These are phyloP conservation scores for Chloroceryle inda DNA, from an alignment of 2,797 vertebrate species.

Conservation along the genomic window DNA sequence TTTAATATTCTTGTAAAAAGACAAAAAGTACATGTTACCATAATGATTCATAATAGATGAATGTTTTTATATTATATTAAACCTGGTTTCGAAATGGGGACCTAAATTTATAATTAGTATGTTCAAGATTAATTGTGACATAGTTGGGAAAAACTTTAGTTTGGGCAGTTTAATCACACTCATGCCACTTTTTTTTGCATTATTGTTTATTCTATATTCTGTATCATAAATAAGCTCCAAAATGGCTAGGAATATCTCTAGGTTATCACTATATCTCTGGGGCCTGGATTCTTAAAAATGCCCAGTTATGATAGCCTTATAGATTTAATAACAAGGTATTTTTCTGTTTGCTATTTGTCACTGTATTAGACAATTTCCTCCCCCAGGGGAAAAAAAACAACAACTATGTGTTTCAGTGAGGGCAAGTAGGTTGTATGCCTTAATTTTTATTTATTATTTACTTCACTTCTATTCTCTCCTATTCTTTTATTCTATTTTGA, in stretches of 20 bases:
- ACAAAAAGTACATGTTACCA: background rate
- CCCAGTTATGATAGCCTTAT: background rate
- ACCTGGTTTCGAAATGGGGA: background rate
- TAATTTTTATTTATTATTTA: background rate
- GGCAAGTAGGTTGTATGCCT: background rate
- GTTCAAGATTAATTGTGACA: background rate
- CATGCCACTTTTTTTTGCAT: background rate
- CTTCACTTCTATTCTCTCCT: background rate
- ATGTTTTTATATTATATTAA: background rate
- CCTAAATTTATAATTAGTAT: background rate
- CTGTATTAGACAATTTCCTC: background rate
- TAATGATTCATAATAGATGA: background rate
- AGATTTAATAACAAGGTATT: background rate
- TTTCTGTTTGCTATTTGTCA: background rate
- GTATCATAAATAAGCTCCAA: background rate
- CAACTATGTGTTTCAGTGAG: fast-evolving
- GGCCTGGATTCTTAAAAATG: background rate
- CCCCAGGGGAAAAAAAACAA: background rate
- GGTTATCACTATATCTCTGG: background rate
- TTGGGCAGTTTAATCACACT: background rate
- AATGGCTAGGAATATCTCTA: background rate
- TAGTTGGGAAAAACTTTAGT: background rate
- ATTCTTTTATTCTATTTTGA: background rate
- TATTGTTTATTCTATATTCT: background rate
- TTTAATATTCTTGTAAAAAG: background rate